phyloP scores from a whole-genome alignment of 1,140 invertebrate genomes.

The Cyclina sinensis region DNA sequence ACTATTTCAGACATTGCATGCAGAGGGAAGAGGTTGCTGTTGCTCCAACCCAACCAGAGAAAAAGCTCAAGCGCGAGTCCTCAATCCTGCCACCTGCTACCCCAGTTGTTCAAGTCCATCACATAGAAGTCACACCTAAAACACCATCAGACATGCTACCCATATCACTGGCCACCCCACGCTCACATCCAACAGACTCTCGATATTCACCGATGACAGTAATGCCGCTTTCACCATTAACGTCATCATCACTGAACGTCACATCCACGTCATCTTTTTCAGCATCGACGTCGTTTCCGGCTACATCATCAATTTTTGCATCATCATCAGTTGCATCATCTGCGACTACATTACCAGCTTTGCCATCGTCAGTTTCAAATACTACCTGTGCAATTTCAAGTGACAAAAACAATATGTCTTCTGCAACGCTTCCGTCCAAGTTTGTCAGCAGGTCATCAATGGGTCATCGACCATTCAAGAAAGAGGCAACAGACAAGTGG shows the following conservation, averaged over 20 bases:
- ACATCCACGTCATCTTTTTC: conserved; percentile 11
- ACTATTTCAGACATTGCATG: conserved; percentile 51
- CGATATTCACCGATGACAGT: conserved; percentile 21
- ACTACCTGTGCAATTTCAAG: conserved; percentile 25
- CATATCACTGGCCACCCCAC: conserved; percentile 4
- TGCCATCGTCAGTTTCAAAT: background rate
- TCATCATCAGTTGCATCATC: background rate
- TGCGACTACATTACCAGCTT: background rate
- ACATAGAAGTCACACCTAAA: conserved; percentile 47
- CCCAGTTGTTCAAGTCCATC: conserved; percentile 58
- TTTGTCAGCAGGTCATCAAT: conserved; percentile 12
- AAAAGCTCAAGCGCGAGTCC: conserved; percentile 59
- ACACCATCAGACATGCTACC: background rate
- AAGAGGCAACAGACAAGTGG: conserved; percentile 87
- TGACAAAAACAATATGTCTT: background rate
- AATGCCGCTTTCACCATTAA: conserved; percentile 29
- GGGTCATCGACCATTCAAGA: conserved; percentile 60
- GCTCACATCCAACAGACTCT: background rate
- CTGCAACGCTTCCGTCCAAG: conserved; percentile 9
- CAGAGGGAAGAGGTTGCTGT: conserved; percentile 50
- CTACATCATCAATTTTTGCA: background rate
- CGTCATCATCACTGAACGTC: conserved; percentile 8
- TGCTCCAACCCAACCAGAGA: conserved; percentile 61
- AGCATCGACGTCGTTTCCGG: background rate
- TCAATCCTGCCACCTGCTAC: conserved; percentile 54